Conservation (phyloP, 2,888 invertebrate species). For the Drosophila paramelanica region DNA sequence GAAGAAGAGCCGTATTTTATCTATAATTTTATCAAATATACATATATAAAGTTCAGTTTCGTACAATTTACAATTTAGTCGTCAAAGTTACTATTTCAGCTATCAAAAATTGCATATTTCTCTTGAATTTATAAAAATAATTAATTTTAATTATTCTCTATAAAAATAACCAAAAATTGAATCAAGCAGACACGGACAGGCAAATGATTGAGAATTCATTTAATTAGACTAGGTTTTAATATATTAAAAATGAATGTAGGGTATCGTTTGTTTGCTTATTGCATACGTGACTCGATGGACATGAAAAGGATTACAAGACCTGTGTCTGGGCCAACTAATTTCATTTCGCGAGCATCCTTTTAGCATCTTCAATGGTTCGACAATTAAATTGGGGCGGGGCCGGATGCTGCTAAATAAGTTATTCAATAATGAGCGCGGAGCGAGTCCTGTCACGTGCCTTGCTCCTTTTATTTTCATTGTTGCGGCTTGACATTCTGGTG, state of each 20-base stretch:
- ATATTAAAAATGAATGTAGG: slow-evolving; percentile 41
- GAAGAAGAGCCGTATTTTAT: no score
- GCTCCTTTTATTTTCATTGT: slow-evolving; percentile 73
- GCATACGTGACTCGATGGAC: slow-evolving; percentile 84
- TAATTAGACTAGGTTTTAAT: slow-evolving; percentile 31
- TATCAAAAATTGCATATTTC: background rate
- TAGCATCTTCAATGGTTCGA: slow-evolving; percentile 13
- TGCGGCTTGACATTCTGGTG: slow-evolving; percentile 40
- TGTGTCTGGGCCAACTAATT: slow-evolving; percentile 29
- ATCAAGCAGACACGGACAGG: slow-evolving; percentile 29
- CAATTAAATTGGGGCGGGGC: slow-evolving; percentile 44
- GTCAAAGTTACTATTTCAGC: no score
- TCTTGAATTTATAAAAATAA: background rate
- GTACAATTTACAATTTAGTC: no score
- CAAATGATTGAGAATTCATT: slow-evolving; percentile 27
- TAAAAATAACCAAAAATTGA: slow-evolving; percentile 7
- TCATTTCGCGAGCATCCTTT: slow-evolving; percentile 24
- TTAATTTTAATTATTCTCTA: slow-evolving; percentile 2
- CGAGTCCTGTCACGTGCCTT: slow-evolving; percentile 76
- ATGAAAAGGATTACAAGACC: slow-evolving; percentile 83
- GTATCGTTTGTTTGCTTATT: slow-evolving; percentile 53
- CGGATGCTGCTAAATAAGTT: slow-evolving; percentile 50
- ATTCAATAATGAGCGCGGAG: slow-evolving; percentile 72
- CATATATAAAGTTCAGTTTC: no score
- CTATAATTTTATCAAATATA: no score